Conservation (phyloP, 1,140 invertebrate species). For the Ceratoteleas bidentatus region DNA sequence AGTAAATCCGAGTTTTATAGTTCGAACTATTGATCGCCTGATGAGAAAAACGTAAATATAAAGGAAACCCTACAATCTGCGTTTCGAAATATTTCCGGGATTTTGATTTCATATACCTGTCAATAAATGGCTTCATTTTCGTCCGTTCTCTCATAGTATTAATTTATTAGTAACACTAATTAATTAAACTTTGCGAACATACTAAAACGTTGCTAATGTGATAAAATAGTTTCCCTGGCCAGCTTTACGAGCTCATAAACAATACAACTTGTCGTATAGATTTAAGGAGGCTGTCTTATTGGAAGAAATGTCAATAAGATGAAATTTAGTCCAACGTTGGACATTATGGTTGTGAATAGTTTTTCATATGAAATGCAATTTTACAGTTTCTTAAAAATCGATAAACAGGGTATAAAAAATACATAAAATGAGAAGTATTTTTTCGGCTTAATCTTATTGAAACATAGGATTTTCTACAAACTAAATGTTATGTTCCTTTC, state of each 20-base stretch:
- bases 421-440: too few species aligned
- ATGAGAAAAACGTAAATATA: conserved; percentile 16
- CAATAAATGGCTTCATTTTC: conserved; percentile 16
- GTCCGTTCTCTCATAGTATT: conserved; percentile 11
- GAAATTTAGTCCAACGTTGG: too few species aligned
- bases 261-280: conserved; percentile 25
- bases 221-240: conserved; percentile 37
- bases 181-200: conserved; percentile 31
- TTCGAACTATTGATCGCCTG: background rate
- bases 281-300: conserved; percentile 7
- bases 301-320: too few species aligned
- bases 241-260: conserved; percentile 39
- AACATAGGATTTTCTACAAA: too few species aligned
- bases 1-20: conserved; percentile 7
- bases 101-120: conserved; percentile 1
- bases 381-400: too few species aligned
- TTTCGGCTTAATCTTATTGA: too few species aligned
- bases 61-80: conserved; percentile 1
- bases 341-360: too few species aligned
- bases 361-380: too few species aligned
- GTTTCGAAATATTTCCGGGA: background rate
- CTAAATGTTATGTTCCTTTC: too few species aligned
- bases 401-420: too few species aligned
- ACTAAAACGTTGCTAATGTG: conserved; percentile 24
- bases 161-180: conserved; percentile 23